Evolutionary conservation across 2,113 vertebrate genomes (phyloP), one percentile per base, ranked within the genome.

Genomic region (Nanger granti): DNA sequence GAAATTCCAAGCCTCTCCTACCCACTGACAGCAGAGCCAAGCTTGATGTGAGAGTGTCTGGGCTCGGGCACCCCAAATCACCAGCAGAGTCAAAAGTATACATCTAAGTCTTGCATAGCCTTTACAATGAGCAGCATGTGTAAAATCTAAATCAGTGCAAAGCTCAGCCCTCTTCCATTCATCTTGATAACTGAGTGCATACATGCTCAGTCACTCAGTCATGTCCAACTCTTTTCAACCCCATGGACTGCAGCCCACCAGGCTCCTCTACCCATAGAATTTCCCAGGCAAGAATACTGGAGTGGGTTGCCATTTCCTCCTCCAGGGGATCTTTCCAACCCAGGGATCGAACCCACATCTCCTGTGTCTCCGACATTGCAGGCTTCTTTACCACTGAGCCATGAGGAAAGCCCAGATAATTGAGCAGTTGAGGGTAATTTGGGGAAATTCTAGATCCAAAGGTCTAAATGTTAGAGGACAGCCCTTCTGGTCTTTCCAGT

Each of bases 91-190:
- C 3, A 14, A 22, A 89, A 24, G 15, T 2, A 5, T 49, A 26
- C 31, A 60, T 37, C n/a, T 47, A 82, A 15, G 34, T 91, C 69
- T 57, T 37, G 7, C 22, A 34, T 57, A 22, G 20, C 37, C 34
- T 83, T 52, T 89, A 47, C 31, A 28, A 28, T 80, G 34, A 52
- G 34, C 55, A 57, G 55, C 64, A 80, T 44, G 8, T 7, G 2
- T 34, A 87, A 86, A 91, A 18, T 79, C 41, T 47, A 87, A 79
- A 66, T 87, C 57, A 69, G 69, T 89, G 15, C 34, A 41, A 26
- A 94, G 24, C 49, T 91, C 59, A 84, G 14, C 57, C 87, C 31
- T 87, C 15, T 84, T 69, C 12, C 55, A 79, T 82, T 92, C 59
- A 26, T 73, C 34, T 49, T 29, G 17, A 15, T 89, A 95, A 85